Conservation (phyloP, 2,113 vertebrate species). For the Urocitellus parryii region DNA sequence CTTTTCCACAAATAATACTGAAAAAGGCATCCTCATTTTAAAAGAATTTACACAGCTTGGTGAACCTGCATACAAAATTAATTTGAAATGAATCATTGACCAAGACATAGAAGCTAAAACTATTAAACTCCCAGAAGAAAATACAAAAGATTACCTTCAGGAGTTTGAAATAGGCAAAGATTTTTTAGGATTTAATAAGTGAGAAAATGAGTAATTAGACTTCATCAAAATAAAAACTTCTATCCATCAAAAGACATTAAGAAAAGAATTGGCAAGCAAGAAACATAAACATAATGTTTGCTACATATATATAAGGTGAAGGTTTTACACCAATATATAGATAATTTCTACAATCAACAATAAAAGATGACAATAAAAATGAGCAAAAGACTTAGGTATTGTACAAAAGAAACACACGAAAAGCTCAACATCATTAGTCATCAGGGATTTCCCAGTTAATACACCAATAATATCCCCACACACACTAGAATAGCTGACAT, state of each 20-base stretch:
- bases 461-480: not conserved
- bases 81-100: not conserved
- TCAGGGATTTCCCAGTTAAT: not conserved
- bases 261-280: not conserved
- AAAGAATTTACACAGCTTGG: not conserved
- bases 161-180: not conserved
- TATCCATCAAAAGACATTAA: not conserved
- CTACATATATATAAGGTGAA: not conserved
- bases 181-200: not conserved
- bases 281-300: constrained; percentile 7
- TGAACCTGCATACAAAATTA: not conserved
- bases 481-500: not conserved
- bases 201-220: not conserved
- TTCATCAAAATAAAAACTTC: not conserved
- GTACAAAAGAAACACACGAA: not conserved
- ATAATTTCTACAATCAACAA: not conserved
- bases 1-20: not conserved
- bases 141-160: not conserved
- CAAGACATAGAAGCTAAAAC: not conserved
- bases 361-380: not conserved
- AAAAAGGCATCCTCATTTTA: not conserved
- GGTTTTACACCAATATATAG: not conserved
- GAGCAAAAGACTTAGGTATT: not conserved
- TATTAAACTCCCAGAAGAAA: not conserved
- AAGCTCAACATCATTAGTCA: not conserved